Evolutionary conservation across 2,888 invertebrate species (phyloP), one percentile per base, ranked within the genome.

Genomic region (Caenorhabditis panamensis): DNA sequence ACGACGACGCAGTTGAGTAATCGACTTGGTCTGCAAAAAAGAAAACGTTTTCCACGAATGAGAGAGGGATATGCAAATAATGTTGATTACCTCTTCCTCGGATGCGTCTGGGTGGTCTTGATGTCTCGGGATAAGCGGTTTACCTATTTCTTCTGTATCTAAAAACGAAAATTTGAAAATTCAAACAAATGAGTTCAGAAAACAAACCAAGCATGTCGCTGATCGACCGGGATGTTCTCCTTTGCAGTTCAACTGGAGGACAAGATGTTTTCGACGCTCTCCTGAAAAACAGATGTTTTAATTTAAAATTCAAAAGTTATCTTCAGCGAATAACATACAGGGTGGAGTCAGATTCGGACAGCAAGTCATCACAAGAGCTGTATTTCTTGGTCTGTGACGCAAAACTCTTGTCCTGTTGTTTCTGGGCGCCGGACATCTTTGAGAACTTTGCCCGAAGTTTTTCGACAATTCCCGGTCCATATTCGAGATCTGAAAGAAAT

Each of bases 401-500:
- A 8, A 69, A 41, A 58, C 49, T 51, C 26, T 47, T 58, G 6
- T 68, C 63, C 16, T 79, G 56, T 41, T 68, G 56, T 47, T 75
- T 75, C 59, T 75, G 69, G 0, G 66, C 67, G 37, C 79, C 82
- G 6, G 86, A 86, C 37, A 86, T 61, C 16, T 64, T 68, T 5
- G 81, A 73, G 62, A 86, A 86, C 61, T 85, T 86, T 11, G 86
- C 86, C 16, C 84, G 81, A 24, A 86, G 66, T 49, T 82, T 84
- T 31, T 86, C 86, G 41, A 86, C 86, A 31, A 86, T 86, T 20
- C 86, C 86, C 22, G 86, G 86, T 6, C 86, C 86, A 73, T 86
- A 86, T 59, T 86, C 86, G 20, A 85, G 62, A 79, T 86, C 86
- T 86, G 83, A 62, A 85, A 86, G 11, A 28, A 8, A 56, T 37